Percentiles rank a stretch among this genome's conserved stretches.
Conservation (phyloP, 2,888 invertebrate genomes). For the Laspeyria flexula region DNA sequence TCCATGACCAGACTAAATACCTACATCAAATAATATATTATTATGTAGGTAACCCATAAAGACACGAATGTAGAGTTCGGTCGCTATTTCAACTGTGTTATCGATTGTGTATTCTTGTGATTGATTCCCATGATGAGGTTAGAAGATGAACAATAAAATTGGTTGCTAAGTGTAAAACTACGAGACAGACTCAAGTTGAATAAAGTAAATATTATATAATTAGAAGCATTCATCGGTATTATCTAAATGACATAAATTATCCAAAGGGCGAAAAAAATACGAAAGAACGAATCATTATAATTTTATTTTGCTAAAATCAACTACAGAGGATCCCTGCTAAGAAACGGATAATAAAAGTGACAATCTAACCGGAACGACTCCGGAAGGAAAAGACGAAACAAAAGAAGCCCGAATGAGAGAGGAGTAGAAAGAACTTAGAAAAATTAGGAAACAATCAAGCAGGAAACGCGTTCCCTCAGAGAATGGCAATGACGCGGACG, state of each 20-base stretch:
- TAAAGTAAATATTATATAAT: no score
- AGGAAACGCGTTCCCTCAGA: conserved; percentile 73
- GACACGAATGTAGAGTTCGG: background rate
- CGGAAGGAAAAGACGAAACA: conserved; percentile 72
- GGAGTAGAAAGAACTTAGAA: conserved; percentile 71
- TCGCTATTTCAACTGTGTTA: conserved; percentile 1
- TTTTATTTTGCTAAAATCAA: conserved; percentile 39
- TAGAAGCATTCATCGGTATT: no score
- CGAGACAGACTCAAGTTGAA: no score
- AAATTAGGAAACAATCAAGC: conserved; percentile 78
- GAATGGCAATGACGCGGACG: conserved; percentile 53
- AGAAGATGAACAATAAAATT: background rate
- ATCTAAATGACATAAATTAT: no score
- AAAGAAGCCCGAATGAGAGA: conserved; percentile 63
- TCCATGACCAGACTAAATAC: background rate
- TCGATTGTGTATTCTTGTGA: background rate
- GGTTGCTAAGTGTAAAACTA: background rate
- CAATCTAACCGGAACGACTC: conserved; percentile 73
- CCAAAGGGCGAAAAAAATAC: conserved; percentile 2
- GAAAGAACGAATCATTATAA: conserved; percentile 39
- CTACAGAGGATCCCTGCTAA: conserved; percentile 46
- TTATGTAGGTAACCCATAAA: conserved; percentile 5
- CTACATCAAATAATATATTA: background rate
- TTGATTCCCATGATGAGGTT: background rate
- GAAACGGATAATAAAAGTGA: conserved; percentile 72